Base-by-base conservation (phyloP, 2,113 vertebrate species). In the Urocynchramus pylzowi region DNA sequence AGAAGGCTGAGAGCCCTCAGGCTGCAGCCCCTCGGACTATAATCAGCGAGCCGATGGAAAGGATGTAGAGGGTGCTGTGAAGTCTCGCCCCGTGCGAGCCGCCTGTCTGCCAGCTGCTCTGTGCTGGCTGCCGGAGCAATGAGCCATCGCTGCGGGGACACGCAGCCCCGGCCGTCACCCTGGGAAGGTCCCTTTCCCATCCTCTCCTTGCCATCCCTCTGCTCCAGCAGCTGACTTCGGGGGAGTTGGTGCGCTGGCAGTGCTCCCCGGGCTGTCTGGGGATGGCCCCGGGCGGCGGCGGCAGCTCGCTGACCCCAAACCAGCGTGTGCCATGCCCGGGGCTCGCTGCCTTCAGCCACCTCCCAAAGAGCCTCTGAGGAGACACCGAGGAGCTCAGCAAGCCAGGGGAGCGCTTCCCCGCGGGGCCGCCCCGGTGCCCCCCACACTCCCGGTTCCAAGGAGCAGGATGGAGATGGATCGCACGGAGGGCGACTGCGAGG, bases 261-360 rank as follows among this genome's bases (percentile, higher is more conserved):
- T 0, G 0, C 50, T 63, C 27, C 35, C 49, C 6, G 1, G 18
- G 77, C 54, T 2, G 1, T 0, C 27, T 1, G 10, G 67, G 26
- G 20, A 65, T 54, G 89, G 91, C 67, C 53, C 28, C 5, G 19
- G 74, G 61, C 49, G 45, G 65, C 28, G 2, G 63, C 2, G 4
- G 63, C 92, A 19, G 63, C 84, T 76, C 19, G 3, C 49, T 93
- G 87, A 96, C 67, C 91, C 85, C 87, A 84, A 82, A 60, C 5
- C 78, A 16, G 74, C 5, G 1, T 60, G 52, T 79, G 89, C 70
- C 81, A 33, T 94, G 90, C 50, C 45, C 8, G 54, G 54, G 67
- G 30, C 78, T 53, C 7, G 11, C 87, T 21, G 84, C 76, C 56
- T 60, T 64, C 73, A 2, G 45, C 75, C 44, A n/a, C 28, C 45